Conservation (phyloP, 2,113 vertebrate genomes). For the Megaceryle maxima region DNA sequence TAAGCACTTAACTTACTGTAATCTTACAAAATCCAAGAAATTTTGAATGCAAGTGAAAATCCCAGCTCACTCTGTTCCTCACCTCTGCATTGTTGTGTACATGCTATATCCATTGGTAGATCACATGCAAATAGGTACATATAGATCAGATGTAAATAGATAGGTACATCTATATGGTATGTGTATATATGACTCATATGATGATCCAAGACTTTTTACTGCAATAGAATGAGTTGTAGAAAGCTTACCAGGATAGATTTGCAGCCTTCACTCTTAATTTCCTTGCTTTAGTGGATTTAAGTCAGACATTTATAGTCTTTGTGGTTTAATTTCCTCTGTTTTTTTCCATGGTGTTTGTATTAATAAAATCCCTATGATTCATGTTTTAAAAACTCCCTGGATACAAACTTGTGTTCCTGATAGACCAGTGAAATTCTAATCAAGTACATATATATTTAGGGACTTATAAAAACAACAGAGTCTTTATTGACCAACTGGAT, state of each 20-base stretch:
- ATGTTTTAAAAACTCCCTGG: conserved; percentile 36
- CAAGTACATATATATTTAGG: conserved; percentile 32
- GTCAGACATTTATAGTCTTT: conserved; percentile 44
- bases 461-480: conserved; percentile 5
- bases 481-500: conserved; percentile 9
- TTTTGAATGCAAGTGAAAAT: background rate
- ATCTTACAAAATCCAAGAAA: conserved; percentile 7
- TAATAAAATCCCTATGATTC: conserved; percentile 58
- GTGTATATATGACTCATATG: background rate
- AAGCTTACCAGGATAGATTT: conserved; percentile 31
- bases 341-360: conserved; percentile 51
- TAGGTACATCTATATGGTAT: background rate
- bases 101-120: background rate
- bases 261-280: conserved; percentile 21
- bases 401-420: background rate
- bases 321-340: conserved; percentile 59
- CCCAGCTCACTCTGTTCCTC: background rate
- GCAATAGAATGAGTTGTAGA: background rate
- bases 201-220: background rate
- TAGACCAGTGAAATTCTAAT: conserved; percentile 29
- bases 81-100: background rate
- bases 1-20: conserved; percentile 61
- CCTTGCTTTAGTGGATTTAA: conserved; percentile 32
- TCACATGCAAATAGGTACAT: background rate
- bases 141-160: background rate